phyloP scores from a whole-genome alignment of 2,888 invertebrate genomes.

The Drosophila bunnanda region DNA sequence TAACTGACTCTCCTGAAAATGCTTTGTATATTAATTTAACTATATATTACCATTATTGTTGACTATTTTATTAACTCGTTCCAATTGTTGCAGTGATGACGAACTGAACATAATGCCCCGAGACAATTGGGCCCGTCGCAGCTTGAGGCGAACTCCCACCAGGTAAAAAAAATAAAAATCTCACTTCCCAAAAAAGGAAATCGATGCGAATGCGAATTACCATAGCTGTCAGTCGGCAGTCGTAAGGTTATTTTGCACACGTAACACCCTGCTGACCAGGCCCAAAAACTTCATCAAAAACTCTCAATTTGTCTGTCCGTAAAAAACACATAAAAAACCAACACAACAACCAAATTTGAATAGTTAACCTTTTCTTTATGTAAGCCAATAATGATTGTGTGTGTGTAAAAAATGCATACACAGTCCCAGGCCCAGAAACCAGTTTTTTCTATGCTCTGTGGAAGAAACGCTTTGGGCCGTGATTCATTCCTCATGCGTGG shows the following conservation, averaged over 20 bases:
- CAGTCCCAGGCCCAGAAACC: conserved; percentile 53
- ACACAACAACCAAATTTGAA: conserved; percentile 55
- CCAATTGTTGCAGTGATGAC: conserved; percentile 85
- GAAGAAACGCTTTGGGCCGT: conserved; percentile 58
- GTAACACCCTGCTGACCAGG: conserved; percentile 54
- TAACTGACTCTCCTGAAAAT: conserved; percentile 3
- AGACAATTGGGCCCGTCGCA: conserved; percentile 94
- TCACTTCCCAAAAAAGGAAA: conserved; percentile 24
- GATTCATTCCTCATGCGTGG: conserved; percentile 74
- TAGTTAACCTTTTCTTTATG: conserved; percentile 73
- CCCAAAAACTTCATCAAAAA: conserved; percentile 41
- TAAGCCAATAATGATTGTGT: conserved; percentile 12
- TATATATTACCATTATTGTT: background rate
- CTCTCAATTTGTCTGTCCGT: conserved; percentile 34
- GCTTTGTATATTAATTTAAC: background rate
- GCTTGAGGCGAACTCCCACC: conserved; percentile 91
- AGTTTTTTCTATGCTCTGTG: conserved; percentile 64
- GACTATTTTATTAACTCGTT: conserved; percentile 45
- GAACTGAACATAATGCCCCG: conserved; percentile 88
- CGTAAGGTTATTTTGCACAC: conserved; percentile 44
- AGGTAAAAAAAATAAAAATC: conserved; percentile 86
- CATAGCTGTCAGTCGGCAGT: conserved; percentile 29
- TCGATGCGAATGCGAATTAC: conserved; percentile 31
- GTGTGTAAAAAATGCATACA: conserved; percentile 54
- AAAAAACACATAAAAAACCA: conserved; percentile 15